Evolutionary conservation across 2,888 invertebrate genomes (phyloP).

Genomic region (Acleris sparsana): DNA sequence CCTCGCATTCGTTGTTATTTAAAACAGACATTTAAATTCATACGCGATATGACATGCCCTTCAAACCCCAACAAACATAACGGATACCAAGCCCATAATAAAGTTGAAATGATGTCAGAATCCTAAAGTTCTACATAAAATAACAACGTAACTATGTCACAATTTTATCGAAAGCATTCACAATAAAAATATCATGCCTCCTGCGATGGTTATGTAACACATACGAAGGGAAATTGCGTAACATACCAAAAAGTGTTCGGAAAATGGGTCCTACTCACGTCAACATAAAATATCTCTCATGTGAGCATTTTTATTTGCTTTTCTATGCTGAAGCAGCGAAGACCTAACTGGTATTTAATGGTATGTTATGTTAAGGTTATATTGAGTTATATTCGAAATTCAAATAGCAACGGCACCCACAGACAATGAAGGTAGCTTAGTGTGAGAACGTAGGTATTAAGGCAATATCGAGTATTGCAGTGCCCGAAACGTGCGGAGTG

Average conservation of each 20-base stretch:
- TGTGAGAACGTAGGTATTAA: too few species aligned
- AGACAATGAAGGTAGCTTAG: too few species aligned
- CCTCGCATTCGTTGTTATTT: too few species aligned
- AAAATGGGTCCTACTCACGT: conserved; percentile 26
- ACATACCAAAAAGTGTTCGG: conserved; percentile 24
- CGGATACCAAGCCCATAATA: neutral
- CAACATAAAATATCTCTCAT: conserved; percentile 23
- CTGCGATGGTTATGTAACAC: conserved; percentile 16
- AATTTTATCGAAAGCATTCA: conserved; percentile 13
- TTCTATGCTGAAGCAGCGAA: conserved; percentile 2
- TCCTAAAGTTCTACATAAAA: neutral
- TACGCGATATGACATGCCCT: too few species aligned
- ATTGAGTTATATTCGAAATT: neutral
- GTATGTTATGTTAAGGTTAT: neutral
- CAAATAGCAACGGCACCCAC: too few species aligned
- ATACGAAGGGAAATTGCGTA: conserved; percentile 24
- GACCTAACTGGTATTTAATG: neutral
- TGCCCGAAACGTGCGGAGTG: too few species aligned
- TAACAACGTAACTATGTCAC: conserved; percentile 17
- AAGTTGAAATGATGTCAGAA: neutral
- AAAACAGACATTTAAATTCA: too few species aligned
- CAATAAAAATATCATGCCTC: conserved; percentile 21
- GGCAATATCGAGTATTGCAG: too few species aligned
- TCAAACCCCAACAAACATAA: too few species aligned
- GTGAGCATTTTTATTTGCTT: conserved; percentile 10